Conservation (phyloP, 2,888 invertebrate species). For the Drosophila mulleri region DNA sequence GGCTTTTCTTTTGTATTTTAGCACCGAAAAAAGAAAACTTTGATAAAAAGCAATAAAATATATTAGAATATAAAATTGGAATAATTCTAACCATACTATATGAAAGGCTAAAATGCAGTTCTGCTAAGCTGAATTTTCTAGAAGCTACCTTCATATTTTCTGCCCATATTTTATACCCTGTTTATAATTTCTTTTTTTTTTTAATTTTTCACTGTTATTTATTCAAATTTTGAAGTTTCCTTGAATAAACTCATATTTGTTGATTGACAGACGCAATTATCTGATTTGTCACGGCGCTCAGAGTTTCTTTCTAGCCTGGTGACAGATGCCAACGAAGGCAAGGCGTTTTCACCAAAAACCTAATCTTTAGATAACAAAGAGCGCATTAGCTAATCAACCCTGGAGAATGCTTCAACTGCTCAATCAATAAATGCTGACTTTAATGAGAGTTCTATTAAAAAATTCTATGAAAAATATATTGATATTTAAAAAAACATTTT, state of each 20-base stretch:
- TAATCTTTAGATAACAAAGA: constrained; percentile 10
- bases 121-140: no score
- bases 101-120: not conserved
- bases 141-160: not conserved
- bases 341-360: not conserved
- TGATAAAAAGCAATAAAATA: not conserved
- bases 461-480: not conserved
- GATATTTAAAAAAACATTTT: not conserved
- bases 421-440: not conserved
- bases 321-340: constrained; percentile 6
- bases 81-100: not conserved
- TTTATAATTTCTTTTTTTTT: not conserved
- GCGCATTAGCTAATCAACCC: constrained; percentile 3
- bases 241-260: not conserved
- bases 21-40: not conserved
- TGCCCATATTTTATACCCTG: not conserved
- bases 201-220: no score
- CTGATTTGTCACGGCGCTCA: constrained; percentile 14
- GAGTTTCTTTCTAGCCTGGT: not conserved
- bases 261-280: constrained; percentile 22
- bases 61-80: not conserved
- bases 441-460: not conserved
- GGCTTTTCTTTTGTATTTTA: not conserved
- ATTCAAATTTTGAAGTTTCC: not conserved
- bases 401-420: not conserved